Conservation (phyloP, 1,140 invertebrate species). For the Idris sp. region DNA sequence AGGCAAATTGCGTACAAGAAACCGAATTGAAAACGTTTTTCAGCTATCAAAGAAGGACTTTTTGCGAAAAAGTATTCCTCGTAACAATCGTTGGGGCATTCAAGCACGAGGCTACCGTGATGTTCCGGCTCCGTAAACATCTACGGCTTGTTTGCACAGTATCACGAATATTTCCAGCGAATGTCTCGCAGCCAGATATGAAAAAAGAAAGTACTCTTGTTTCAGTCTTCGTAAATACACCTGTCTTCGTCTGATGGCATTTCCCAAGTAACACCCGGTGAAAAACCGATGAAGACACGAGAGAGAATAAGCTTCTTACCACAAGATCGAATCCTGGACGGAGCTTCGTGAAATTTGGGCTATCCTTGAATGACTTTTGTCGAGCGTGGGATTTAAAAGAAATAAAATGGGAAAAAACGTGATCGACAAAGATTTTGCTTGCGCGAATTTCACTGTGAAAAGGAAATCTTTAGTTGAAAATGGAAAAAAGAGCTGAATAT, state of each 20-base stretch:
- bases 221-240: no score
- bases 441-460: slow-evolving; percentile 4
- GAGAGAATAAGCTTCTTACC: slow-evolving; percentile 55
- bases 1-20: no score
- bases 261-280: no score
- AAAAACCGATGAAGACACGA: slow-evolving; percentile 8
- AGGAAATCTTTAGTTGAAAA: slow-evolving; percentile 5
- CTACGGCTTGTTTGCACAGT: slow-evolving; percentile 63
- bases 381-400: slow-evolving; percentile 50
- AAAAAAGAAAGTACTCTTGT: slow-evolving; percentile 27
- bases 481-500: slow-evolving; percentile 14
- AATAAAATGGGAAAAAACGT: slow-evolving; percentile 25
- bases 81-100: slow-evolving; percentile 49
- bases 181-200: slow-evolving; percentile 48
- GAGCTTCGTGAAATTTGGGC: slow-evolving; percentile 53
- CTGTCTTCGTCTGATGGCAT: no score
- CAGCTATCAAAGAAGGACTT: no score
- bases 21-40: slow-evolving; percentile 33
- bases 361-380: slow-evolving; percentile 52
- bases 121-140: slow-evolving; percentile 60
- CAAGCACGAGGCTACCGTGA: slow-evolving; percentile 38
- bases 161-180: slow-evolving; percentile 61
- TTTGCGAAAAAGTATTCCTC: slow-evolving; percentile 39
- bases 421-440: slow-evolving; percentile 24
- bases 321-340: slow-evolving; percentile 51